These are phyloP conservation scores for Tenthredo mesomela DNA, from an alignment of 2,888 invertebrate species.

Conservation along the genomic window DNA sequence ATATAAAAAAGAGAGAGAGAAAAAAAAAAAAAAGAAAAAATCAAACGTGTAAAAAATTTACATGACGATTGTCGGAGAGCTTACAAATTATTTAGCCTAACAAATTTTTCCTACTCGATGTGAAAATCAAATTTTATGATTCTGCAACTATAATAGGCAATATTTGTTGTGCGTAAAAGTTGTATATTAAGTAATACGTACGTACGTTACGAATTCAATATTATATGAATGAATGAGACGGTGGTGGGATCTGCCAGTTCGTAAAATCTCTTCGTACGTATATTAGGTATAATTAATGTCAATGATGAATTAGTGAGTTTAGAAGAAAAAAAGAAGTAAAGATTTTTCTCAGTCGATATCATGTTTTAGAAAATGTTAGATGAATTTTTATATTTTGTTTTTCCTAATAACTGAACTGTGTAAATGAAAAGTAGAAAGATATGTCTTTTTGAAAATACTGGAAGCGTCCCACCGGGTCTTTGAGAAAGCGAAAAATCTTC, in stretches of 20 bases:
- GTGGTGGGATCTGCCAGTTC: too few relatives aligned
- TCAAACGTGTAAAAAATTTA: background rate
- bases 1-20: background rate
- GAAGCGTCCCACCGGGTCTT: conserved; percentile 14
- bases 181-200: background rate
- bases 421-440: background rate
- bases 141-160: background rate
- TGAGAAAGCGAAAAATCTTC: conserved; percentile 6
- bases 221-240: background rate
- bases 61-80: conserved; percentile 36
- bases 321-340: too few relatives aligned
- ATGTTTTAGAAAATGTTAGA: background rate
- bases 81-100: conserved; percentile 12
- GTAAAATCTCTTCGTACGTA: too few relatives aligned
- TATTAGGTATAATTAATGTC: too few relatives aligned
- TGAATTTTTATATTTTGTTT: background rate
- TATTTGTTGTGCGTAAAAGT: conserved; percentile 10
- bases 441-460: background rate
- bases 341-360: background rate
- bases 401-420: background rate
- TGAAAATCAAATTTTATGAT: conserved; percentile 19
- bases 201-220: background rate
- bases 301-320: background rate
- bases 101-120: conserved; percentile 32
- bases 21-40: background rate